These are phyloP conservation scores for Ormyrus rosae DNA, from an alignment of 2,888 invertebrate species.

Conservation along the genomic window DNA sequence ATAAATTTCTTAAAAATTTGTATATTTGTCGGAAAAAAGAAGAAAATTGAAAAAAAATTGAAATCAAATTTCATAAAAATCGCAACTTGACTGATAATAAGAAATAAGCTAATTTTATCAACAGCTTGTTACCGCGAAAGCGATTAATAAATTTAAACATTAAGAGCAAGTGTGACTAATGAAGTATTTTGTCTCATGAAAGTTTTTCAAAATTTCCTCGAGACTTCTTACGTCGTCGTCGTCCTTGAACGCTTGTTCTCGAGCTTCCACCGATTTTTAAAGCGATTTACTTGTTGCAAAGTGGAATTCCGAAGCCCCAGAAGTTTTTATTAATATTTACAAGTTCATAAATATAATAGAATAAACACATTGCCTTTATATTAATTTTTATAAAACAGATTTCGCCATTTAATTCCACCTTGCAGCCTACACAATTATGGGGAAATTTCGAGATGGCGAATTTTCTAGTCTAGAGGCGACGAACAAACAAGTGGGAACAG, in stretches of 20 bases:
- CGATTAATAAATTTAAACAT: slow-evolving; percentile 42
- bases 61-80: slow-evolving; percentile 46
- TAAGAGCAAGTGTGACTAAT: slow-evolving; percentile 49
- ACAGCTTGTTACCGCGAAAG: slow-evolving; percentile 33
- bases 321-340: slow-evolving; percentile 32
- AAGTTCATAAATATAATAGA: background rate
- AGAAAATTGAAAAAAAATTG: slow-evolving; percentile 32
- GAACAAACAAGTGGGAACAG: slow-evolving; percentile 48
- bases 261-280: slow-evolving; percentile 55
- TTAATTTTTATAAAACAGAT: background rate
- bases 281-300: slow-evolving; percentile 46
- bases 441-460: slow-evolving; percentile 53
- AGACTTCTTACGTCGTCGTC: slow-evolving; percentile 51
- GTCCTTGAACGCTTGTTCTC: slow-evolving; percentile 55
- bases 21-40: slow-evolving; percentile 51
- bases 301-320: slow-evolving; percentile 35
- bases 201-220: slow-evolving; percentile 43
- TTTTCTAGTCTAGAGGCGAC: slow-evolving; percentile 59
- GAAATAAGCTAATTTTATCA: slow-evolving; percentile 47
- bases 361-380: slow-evolving; percentile 4
- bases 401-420: slow-evolving; percentile 37
- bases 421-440: slow-evolving; percentile 32
- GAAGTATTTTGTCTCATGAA: slow-evolving; percentile 50
- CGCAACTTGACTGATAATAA: slow-evolving; percentile 51
- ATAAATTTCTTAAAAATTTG: slow-evolving; percentile 46